Evolutionary conservation across 1,140 invertebrate genomes (phyloP).

Genomic region (Tenebrio molitor): DNA sequence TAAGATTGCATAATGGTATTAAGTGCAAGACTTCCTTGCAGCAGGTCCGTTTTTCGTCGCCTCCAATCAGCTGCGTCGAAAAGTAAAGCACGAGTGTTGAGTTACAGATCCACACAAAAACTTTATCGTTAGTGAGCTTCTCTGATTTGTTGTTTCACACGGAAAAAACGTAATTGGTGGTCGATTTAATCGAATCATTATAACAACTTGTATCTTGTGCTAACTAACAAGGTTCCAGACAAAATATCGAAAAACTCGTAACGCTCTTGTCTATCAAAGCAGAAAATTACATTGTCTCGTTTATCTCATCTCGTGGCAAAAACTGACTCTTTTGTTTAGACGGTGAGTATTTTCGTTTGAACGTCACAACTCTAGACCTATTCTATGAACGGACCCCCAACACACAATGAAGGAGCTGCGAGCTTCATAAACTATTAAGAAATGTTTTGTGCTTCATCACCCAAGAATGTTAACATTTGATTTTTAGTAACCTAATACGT

Average conservation of each 20-base stretch:
- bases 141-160: slow-evolving; percentile 39
- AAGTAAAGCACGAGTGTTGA: slow-evolving; percentile 1
- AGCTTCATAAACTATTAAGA: slow-evolving; percentile 61
- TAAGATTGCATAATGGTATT: slow-evolving; percentile 33
- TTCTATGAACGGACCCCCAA: slow-evolving; percentile 59
- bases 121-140: slow-evolving; percentile 15
- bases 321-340: slow-evolving; percentile 51
- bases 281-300: slow-evolving; percentile 64
- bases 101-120: neutral
- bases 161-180: slow-evolving; percentile 49
- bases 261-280: slow-evolving; percentile 61
- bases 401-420: slow-evolving; percentile 59
- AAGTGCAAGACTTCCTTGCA: slow-evolving; percentile 32
- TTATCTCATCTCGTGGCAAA: slow-evolving; percentile 58
- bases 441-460: slow-evolving; percentile 63
- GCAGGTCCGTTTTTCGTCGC: slow-evolving; percentile 1
- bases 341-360: slow-evolving; percentile 47
- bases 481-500: slow-evolving; percentile 59
- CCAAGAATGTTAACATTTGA: slow-evolving; percentile 63
- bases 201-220: slow-evolving; percentile 47
- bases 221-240: slow-evolving; percentile 53
- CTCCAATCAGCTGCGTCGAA: neutral
- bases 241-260: slow-evolving; percentile 56
- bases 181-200: slow-evolving; percentile 51
- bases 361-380: slow-evolving; percentile 44